Evolutionary conservation across 2,113 vertebrate species (phyloP).

Genomic region (Penelope pileata): DNA sequence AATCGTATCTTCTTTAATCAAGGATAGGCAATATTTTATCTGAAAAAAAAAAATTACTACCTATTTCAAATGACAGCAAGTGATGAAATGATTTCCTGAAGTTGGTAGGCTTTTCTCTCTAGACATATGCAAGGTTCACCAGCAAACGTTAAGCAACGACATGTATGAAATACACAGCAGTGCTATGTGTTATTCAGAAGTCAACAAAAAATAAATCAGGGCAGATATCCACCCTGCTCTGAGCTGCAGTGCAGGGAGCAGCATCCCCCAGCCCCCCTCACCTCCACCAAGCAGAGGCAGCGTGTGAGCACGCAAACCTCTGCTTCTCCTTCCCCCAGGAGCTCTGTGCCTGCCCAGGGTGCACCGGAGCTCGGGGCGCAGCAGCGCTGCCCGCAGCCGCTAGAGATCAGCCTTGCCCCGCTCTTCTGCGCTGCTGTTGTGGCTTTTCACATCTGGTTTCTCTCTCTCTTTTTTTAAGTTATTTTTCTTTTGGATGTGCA

Average conservation of each 20-base stretch:
- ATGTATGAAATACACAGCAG: not conserved
- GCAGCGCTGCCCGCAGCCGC: constrained; percentile 69
- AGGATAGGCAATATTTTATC: not conserved
- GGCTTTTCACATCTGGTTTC: not conserved
- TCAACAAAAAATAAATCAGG: accelerated
- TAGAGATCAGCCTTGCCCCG: constrained; percentile 91
- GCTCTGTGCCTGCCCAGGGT: too few species aligned
- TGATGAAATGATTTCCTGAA: not conserved
- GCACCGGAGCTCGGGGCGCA: not conserved
- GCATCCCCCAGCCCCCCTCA: accelerated
- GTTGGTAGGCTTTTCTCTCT: not conserved
- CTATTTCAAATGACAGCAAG: not conserved
- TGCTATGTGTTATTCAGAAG: not conserved
- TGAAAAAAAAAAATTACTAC: not conserved
- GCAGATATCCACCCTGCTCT: not conserved
- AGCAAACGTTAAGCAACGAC: not conserved
- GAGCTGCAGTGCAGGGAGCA: not conserved
- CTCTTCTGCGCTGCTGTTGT: constrained; percentile 29
- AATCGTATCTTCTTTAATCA: not conserved
- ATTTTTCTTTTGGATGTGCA: not conserved
- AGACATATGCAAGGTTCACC: not conserved
- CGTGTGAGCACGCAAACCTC: not conserved
- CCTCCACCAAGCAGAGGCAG: not conserved
- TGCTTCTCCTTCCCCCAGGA: too few species aligned
- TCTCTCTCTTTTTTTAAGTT: not conserved